Evolutionary conservation across 2,113 vertebrate species (phyloP), one percentile per base, ranked within the genome.

Genomic region (Charadrius vociferus): DNA sequence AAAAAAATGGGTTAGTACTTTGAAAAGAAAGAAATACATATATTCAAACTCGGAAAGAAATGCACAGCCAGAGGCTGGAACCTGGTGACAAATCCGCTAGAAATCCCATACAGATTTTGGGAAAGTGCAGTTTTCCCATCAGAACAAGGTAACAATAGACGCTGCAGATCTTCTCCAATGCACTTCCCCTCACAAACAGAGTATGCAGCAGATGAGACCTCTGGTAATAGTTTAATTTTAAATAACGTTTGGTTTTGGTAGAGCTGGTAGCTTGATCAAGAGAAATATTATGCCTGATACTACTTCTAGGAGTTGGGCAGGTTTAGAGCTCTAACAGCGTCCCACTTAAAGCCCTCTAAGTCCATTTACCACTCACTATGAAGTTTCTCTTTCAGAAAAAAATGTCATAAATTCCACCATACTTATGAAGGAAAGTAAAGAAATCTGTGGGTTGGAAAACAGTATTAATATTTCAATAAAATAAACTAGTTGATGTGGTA

Each of bases 401-500:
- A 62, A 7, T 11, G 37, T 70, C 32, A 73, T 50, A 81, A 93
- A 91, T 41, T 87, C 78, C 67, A 80, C 37, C 47, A 50, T 21
- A 73, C 37, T 91, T 75, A 80, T 0, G 12, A 90, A 94, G 2
- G 17, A 61, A 86, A 96, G n/a, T 55, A 70, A 72, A 65, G 41
- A 62, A 32, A 23, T 58, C 50, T 65, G 53, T 71, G 39, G 49
- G 81, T 18, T 92, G 39, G 62, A 95, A 93, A 93, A 58, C 10
- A 81, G 41, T 47, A 95, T 77, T 85, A 91, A 32, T 41, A 92
- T 94, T 92, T 93, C 65, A 88, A 29, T 78, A 91, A 89, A 95
- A 94, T 89, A 91, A 95, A 95, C 90, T 72, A 83, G 73, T 43
- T 84, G 81, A 92, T 95, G 59, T 49, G 36, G 53, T 63, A 78